Evolutionary conservation across 2,888 invertebrate genomes (phyloP), one percentile per base, ranked within the genome.

Genomic region (Ecdyonurus torrentis): DNA sequence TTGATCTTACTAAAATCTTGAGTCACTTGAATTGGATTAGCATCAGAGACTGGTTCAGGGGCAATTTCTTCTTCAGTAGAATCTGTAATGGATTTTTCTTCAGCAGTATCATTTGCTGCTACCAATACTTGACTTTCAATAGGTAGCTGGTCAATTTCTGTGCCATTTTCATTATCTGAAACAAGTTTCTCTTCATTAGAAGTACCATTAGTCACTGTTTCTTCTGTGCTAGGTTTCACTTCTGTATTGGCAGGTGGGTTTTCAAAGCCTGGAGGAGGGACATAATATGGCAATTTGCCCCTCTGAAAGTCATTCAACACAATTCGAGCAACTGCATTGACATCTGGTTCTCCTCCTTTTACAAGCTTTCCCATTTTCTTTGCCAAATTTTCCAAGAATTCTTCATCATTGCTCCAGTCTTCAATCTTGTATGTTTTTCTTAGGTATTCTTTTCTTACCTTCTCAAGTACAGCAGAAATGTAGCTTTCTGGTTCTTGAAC

Each of bases 261-360:
- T 74, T 87, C 89, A 76, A 83, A 90, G 1, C 88, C 89, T 68
- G 89, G 87, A 19, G 97, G 97, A 59, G 85, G 81, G 2, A 92
- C 86, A 78, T 92, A 99, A 75, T 91, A 98, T 1, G 98, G 97
- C 62, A 99, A 77, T 75, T 94, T 95, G 2, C 99, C 99, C 70
- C 99, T 82, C 76, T 99, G 98, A 90, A 95, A 99, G 75, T 99
- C 99, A 78, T 99, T 99, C 1, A 99, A 80, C 10, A 99, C 85
- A 90, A 96, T 96, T 74, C 89, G 87, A 0, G 99, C 88, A 1
- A 89, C 89, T 65, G 89, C 89, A 60, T 82, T 77, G 22, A 95
- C 78, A 76, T 99, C 96, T 10, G 99, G 94, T 72, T 99, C 97
- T n/a, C 96, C 99, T 69, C 93, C 93, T 74, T 96, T 98, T 10